Conservation (phyloP, 2,888 invertebrate genomes). For the Drosophila austrosaltans region DNA sequence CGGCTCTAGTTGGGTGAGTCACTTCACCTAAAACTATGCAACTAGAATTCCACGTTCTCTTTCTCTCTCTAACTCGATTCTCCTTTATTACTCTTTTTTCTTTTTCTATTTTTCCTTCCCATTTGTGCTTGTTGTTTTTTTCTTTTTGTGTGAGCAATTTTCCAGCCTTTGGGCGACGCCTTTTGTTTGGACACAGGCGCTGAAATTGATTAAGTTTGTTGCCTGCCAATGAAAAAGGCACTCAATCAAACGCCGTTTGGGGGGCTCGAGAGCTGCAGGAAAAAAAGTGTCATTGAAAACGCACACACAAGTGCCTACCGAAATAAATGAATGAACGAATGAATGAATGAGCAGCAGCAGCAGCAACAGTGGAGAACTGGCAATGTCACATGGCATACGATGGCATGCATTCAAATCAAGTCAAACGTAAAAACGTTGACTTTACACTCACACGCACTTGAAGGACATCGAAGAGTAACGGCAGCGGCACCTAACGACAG, state of each 20-base stretch:
- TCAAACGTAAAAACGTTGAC: slow-evolving; percentile 74
- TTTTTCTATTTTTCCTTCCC: slow-evolving; percentile 1
- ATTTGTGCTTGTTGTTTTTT: neutral
- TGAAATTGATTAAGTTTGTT: slow-evolving; percentile 77
- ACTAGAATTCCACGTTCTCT: slow-evolving; percentile 11
- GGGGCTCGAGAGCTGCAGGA: slow-evolving; percentile 9
- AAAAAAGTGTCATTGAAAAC: slow-evolving; percentile 51
- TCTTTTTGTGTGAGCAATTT: slow-evolving; percentile 53
- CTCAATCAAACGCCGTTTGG: slow-evolving; percentile 64
- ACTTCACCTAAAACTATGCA: slow-evolving; percentile 60
- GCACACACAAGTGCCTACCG: slow-evolving; percentile 56
- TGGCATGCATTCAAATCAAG: slow-evolving; percentile 69
- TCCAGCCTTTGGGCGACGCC: slow-evolving; percentile 65
- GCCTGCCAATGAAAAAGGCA: slow-evolving; percentile 72
- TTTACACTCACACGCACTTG: slow-evolving; percentile 61
- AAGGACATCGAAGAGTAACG: slow-evolving; percentile 37
- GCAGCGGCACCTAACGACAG: slow-evolving; percentile 14
- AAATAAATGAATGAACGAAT: slow-evolving; percentile 62
- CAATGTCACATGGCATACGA: slow-evolving; percentile 1
- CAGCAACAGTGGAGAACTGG: neutral
- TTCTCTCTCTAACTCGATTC: neutral
- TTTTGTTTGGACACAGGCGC: slow-evolving; percentile 75
- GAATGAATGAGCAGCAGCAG: slow-evolving; percentile 38
- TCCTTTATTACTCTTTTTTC: too few relatives aligned
- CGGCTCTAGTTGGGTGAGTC: slow-evolving; percentile 54